phyloP scores from a whole-genome alignment of 1,140 invertebrate species.

The Camponotus vicinus region DNA sequence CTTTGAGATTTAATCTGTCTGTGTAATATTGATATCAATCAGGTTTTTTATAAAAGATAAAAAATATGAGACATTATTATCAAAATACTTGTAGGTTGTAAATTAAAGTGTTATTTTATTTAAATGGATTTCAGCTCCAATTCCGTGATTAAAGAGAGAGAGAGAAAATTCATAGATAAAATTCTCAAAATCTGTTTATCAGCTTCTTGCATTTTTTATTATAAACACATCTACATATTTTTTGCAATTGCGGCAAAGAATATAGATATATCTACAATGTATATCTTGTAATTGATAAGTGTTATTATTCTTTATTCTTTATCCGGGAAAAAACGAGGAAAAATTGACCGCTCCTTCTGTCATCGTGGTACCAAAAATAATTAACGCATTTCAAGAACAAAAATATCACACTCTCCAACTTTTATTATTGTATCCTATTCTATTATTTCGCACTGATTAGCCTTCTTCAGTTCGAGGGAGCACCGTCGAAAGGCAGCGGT shows the following conservation, averaged over 20 bases:
- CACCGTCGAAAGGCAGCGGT: slow-evolving; percentile 52
- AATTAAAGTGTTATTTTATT: slow-evolving; percentile 17
- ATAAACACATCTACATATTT: background rate
- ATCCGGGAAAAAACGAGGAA: background rate
- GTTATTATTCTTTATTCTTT: background rate
- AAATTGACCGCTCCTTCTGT: background rate
- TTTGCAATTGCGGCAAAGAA: background rate
- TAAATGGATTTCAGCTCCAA: background rate
- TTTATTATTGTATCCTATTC: background rate
- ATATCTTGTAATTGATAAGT: background rate
- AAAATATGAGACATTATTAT: background rate
- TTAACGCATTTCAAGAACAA: background rate
- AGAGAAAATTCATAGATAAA: background rate
- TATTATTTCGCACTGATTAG: slow-evolving; percentile 62
- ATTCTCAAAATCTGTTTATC: background rate
- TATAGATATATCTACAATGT: background rate
- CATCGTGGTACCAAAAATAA: background rate
- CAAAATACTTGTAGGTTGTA: background rate
- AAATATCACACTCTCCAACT: background rate
- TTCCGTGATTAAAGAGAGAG: background rate
- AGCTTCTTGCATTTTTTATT: background rate
- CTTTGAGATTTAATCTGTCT: slow-evolving; percentile 2
- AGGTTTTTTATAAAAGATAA: background rate
- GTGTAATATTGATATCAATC: background rate
- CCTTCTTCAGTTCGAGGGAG: slow-evolving; percentile 43